Evolutionary conservation across 2,797 vertebrate genomes (phyloP).

Genomic region (Odontamblyopus lacepedii): DNA sequence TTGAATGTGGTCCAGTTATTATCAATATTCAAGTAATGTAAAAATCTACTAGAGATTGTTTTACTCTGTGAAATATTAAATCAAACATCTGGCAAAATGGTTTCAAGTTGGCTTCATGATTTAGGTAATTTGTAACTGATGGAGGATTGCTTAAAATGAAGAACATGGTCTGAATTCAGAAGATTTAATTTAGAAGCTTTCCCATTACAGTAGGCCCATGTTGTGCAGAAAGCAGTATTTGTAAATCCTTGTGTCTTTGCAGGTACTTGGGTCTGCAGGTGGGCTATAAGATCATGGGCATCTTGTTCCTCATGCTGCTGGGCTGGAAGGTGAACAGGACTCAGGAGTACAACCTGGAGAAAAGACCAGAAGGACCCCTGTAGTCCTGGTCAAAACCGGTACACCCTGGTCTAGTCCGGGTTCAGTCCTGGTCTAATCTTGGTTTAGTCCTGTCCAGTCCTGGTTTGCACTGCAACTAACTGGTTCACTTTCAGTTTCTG

Average conservation of each 20-base stretch:
- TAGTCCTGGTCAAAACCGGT: neutral
- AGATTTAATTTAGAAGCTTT: neutral
- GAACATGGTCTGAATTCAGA: neutral
- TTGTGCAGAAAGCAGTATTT: neutral
- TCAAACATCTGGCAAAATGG: neutral
- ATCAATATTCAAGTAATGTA: conserved; percentile 6
- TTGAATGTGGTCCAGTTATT: neutral
- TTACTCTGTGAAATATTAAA: neutral
- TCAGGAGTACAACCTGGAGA: conserved; percentile 88
- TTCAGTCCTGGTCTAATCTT: neutral
- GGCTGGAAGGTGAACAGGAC: conserved; percentile 89
- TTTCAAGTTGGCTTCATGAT: neutral
- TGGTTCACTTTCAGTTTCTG: conserved; percentile 15
- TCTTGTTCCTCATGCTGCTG: conserved; percentile 79
- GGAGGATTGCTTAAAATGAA: neutral
- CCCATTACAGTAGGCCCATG: no score
- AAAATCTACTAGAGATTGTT: neutral
- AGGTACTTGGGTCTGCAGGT: conserved; percentile 93
- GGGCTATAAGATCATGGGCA: conserved; percentile 87
- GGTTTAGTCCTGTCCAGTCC: neutral
- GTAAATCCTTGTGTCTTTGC: conserved; percentile 20
- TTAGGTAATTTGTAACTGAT: neutral
- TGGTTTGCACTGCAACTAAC: neutral
- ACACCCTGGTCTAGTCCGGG: neutral
- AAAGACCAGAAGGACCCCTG: conserved; percentile 57